Evolutionary conservation across 2,113 vertebrate species (phyloP).

Genomic region (Microtus richardsoni): DNA sequence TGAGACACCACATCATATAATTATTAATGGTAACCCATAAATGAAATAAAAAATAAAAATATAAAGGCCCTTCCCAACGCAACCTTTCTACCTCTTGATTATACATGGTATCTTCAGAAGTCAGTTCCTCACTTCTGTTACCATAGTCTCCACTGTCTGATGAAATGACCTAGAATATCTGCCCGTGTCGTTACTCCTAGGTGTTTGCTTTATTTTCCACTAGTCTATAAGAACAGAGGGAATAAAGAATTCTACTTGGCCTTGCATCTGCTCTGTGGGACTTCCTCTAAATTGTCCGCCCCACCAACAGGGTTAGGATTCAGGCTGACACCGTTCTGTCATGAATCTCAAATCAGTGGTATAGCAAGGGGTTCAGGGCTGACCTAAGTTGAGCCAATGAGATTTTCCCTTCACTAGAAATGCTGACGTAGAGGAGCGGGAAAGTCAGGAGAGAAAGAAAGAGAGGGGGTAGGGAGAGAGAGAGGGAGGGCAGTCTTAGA

Average conservation of each 20-base stretch:
- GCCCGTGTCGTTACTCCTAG: neutral
- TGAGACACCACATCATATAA: neutral
- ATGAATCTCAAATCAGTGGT: neutral
- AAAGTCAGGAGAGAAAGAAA: neutral
- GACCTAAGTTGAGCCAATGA: neutral
- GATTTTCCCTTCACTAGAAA: neutral
- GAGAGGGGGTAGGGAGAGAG: neutral
- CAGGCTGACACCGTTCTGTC: neutral
- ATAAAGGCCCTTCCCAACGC: neutral
- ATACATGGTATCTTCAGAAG: neutral
- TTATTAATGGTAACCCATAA: neutral
- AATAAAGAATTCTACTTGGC: neutral
- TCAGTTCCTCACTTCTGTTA: neutral
- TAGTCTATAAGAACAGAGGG: neutral
- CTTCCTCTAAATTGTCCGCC: neutral
- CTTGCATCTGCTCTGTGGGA: neutral
- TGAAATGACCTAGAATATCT: neutral
- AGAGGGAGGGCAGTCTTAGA: neutral
- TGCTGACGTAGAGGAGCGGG: neutral
- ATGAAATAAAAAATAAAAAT: neutral
- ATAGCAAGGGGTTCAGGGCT: neutral
- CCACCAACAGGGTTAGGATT: neutral
- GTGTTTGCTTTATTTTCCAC: slow-evolving; percentile 20
- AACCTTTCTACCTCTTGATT: neutral
- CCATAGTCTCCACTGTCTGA: neutral